Evolutionary conservation across 2,113 vertebrate species (phyloP).

Genomic region (Loxodonta africana): DNA sequence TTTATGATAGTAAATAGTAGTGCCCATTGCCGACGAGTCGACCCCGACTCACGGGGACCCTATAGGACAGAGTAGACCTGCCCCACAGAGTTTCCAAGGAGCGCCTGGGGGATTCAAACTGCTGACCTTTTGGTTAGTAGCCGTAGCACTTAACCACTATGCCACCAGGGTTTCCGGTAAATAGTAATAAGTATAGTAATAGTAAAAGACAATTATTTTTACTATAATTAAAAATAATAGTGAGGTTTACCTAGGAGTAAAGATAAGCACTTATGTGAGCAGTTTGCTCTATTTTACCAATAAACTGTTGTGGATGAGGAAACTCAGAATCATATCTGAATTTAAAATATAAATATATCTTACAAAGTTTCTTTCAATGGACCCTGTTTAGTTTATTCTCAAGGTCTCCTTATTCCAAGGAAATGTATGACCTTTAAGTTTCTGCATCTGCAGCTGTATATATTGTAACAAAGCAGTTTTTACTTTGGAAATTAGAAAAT

Average conservation of each 20-base stretch:
- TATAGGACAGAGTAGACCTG: too few species aligned
- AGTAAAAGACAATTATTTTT: slow-evolving; percentile 6
- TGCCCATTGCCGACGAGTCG: too few species aligned
- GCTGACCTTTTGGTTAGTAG: too few species aligned
- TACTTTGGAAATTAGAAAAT: neutral
- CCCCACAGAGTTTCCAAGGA: too few species aligned
- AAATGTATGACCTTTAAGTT: neutral
- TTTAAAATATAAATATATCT: neutral
- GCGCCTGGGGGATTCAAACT: too few species aligned
- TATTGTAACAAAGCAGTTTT: neutral
- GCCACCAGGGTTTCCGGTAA: neutral
- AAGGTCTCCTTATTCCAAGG: neutral
- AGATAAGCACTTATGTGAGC: slow-evolving; percentile 34
- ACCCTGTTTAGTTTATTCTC: neutral
- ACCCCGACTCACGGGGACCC: too few species aligned
- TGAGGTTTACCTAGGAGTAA: neutral
- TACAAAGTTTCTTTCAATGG: neutral
- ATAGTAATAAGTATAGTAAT: neutral
- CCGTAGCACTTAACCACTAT: too few species aligned
- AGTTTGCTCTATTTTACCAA: slow-evolving; percentile 39
- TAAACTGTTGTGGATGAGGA: neutral
- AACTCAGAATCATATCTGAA: slow-evolving; percentile 22
- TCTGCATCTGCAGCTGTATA: neutral
- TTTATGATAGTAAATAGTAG: neutral
- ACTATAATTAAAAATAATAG: slow-evolving; percentile 35